Base-by-base conservation (phyloP, 2,797 vertebrate genomes). In the Xyrichtys novacula region DNA sequence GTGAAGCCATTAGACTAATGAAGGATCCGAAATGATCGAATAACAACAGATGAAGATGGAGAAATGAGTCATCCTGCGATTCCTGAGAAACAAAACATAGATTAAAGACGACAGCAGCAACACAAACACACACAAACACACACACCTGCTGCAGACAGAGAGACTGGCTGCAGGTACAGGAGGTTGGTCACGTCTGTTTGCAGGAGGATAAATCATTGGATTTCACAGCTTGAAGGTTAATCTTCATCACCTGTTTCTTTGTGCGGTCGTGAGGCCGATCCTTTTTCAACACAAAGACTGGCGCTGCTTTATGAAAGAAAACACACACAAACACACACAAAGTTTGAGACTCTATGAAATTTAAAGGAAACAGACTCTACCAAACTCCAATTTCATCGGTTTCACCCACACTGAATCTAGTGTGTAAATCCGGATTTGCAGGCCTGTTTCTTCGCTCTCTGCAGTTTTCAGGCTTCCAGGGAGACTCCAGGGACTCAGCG, bases 151-250 rank as follows among this genome's bases (percentile, higher is more conserved):
- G 57, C 29, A 47, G 29, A 23, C 6, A 5, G 7, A 3, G 26
- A 14, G 10, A n/a, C 34, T 3, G 28, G 14, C 43, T 22, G 63
- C 7, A 6, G 39, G 7, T 10, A 38, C 25, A 16, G 1, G n/a
- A 20, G 59, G 22, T 53, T 38, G 16, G 25, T 47, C 31, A 10
- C 15, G 19, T 38, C 16, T 39, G 20, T 38, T 36, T 23, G 9
- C 53, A 26, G 23, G 36, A 26, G 43, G 47, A 3, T 23, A 48
- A 47, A 61, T 34, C 31, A 5, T 20, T 36, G 1, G 12, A 29
- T 54, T 26, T 44, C 48, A 14, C 31, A 20, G 39, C 20, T 19
- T 56, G 52, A 16, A 31, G 43, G 36, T 63, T 31, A 43, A 31
- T 56, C 4, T 2, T 6, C n/a, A 29, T 48, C 52, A 57, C 48